These are phyloP conservation scores for Chrysopilus asiliformis DNA, from an alignment of 2,888 invertebrate species.

Conservation along the genomic window DNA sequence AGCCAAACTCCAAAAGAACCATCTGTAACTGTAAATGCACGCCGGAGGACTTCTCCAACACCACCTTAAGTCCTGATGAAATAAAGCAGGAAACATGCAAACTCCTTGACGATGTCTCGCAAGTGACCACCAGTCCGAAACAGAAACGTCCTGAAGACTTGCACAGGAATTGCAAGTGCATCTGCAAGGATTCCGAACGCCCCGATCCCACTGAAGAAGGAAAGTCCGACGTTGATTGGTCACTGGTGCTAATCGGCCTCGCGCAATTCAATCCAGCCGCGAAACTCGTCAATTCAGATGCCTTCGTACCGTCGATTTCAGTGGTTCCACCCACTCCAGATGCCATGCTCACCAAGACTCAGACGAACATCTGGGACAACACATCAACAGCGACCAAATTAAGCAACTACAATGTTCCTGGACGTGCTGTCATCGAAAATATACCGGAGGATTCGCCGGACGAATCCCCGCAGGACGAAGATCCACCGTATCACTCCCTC, in stretches of 20 bases:
- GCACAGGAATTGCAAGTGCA: constrained; percentile 23
- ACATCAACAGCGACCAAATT: constrained; percentile 22
- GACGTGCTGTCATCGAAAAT: constrained; percentile 30
- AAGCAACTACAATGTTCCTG: constrained; percentile 21
- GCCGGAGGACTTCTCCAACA: constrained; percentile 30
- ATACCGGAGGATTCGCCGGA: constrained; percentile 49
- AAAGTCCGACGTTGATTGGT: constrained; percentile 48
- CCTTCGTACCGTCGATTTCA: constrained; percentile 51
- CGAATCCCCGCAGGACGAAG: constrained; percentile 57
- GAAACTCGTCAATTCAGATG: constrained; percentile 39
- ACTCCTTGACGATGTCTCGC: constrained; percentile 28
- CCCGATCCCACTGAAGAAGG: constrained; percentile 21
- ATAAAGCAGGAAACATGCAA: constrained; percentile 33
- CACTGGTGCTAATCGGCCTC: constrained; percentile 53
- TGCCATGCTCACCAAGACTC: constrained; percentile 31
- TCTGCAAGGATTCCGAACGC: constrained; percentile 16
- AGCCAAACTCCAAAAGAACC: constrained; percentile 10
- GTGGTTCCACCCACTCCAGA: constrained; percentile 66
- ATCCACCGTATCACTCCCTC: constrained; percentile 58
- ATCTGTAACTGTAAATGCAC: constrained; percentile 33
- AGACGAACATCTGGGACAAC: constrained; percentile 34
- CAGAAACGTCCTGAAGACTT: constrained; percentile 10
- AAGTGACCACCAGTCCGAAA: constrained; percentile 17
- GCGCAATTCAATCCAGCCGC: constrained; percentile 40
- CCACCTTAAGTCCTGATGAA: constrained; percentile 30